These are phyloP conservation scores for Scaptomyza pallida DNA, from an alignment of 1,140 invertebrate genomes.

Conservation along the genomic window DNA sequence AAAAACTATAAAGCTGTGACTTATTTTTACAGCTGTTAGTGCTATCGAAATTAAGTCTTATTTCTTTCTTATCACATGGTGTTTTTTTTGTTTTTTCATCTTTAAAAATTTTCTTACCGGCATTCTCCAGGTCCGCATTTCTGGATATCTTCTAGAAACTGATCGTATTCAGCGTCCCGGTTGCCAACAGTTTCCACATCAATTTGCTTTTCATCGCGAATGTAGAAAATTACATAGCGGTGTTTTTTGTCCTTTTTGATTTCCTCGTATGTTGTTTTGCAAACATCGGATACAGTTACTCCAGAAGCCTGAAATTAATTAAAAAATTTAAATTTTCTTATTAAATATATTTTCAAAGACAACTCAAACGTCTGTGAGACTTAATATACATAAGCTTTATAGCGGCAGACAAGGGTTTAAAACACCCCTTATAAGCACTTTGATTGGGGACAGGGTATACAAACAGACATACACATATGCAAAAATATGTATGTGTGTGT, in stretches of 20 bases:
- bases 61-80: too few species aligned
- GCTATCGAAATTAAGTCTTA: background rate
- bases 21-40: slow-evolving; percentile 4
- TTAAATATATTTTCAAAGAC: background rate
- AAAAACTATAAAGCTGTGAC: background rate
- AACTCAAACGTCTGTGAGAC: background rate
- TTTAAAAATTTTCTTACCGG: slow-evolving; percentile 85
- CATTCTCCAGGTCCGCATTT: slow-evolving; percentile 95
- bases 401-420: background rate
- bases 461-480: background rate
- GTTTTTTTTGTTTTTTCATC: too few species aligned
- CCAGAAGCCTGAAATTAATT: slow-evolving; percentile 92
- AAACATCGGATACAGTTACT: slow-evolving; percentile 96
- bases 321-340: background rate
- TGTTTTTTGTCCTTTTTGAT: slow-evolving; percentile 99
- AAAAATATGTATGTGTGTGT: slow-evolving; percentile 1
- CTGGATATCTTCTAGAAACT: slow-evolving; percentile 95
- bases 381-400: slow-evolving; percentile 6
- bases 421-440: background rate
- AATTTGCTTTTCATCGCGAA: slow-evolving; percentile 97
- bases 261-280: slow-evolving; percentile 97
- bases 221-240: slow-evolving; percentile 97
- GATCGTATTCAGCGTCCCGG: slow-evolving; percentile 94
- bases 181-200: slow-evolving; percentile 95
- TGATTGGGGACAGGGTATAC: background rate